Evolutionary conservation across 1,140 invertebrate species (phyloP), one percentile per base, ranked within the genome.

Genomic region (Sweltsa coloradensis): DNA sequence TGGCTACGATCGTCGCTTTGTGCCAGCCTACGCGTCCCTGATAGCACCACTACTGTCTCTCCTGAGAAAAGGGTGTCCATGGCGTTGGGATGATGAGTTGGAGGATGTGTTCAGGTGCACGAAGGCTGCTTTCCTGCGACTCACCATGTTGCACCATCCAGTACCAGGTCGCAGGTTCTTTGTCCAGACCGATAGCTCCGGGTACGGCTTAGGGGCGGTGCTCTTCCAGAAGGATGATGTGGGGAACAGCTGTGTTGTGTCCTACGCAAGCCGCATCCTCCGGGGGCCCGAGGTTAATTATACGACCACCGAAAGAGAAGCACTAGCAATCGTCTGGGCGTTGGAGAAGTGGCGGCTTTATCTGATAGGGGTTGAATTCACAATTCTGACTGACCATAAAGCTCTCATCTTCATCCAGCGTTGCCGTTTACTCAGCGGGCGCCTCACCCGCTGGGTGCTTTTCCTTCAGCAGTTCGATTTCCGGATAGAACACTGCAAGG

Each of bases 1-100:
- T 2, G 31, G 29, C 18, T 57, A 53, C 21, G 55, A 53, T 34
- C 19, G 56, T 5, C 36, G 36, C n/a, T 37, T 37, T n/a, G 36
- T 22, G 5, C 16, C 18, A 5, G 3, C 18, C 16, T 37, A 19
- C 23, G 18, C 36, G 5, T 5, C 4, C 18, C 18, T n/a, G 5
- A n/a, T 37, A 19, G 5, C 36, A 37, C 36, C 36, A 4, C 4
- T 37, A 22, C 23, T 37, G 23, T 16, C 16, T 5, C 23, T 37
- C 16, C 23, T 37, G n/a, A 37, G 23, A 11, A 37, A 37, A n/a
- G 36, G n/a, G 5, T 19, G 3, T 19, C 16, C 3, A 19, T 37
- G 36, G 36, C 5, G 18, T 4, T 37, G 36, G 36, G 36, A 37
- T 37, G 11, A 37, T 4, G n/a, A n/a, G 4, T 37, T 16, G 18